Conservation (phyloP, 2,888 invertebrate genomes). For the Mythimna vitellina region DNA sequence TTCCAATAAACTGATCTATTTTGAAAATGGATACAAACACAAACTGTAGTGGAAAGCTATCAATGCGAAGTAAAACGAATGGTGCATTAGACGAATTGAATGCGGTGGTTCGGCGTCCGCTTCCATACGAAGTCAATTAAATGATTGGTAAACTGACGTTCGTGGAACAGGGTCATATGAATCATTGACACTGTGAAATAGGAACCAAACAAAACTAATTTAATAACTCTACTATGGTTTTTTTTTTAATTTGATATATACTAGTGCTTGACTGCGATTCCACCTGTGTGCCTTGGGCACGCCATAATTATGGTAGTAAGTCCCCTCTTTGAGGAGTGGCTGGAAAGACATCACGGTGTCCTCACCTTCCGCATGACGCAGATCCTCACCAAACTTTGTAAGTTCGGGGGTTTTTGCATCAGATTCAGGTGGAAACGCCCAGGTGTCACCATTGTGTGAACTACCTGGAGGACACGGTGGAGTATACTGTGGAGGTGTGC, state of each 20-base stretch:
- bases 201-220: neutral
- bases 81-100: constrained; percentile 63
- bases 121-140: constrained; percentile 55
- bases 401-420: too few species aligned
- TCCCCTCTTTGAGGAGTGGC: too few species aligned
- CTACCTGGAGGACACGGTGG: too few species aligned
- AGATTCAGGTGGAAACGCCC: too few species aligned
- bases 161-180: neutral
- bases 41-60: constrained; percentile 38
- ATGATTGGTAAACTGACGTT: constrained; percentile 42
- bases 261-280: too few species aligned
- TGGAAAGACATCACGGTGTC: too few species aligned
- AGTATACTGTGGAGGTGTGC: too few species aligned
- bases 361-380: too few species aligned
- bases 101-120: constrained; percentile 39
- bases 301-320: neutral
- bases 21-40: constrained; percentile 43
- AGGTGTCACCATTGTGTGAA: too few species aligned
- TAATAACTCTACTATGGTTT: too few species aligned
- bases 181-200: neutral
- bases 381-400: too few species aligned
- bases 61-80: constrained; percentile 48
- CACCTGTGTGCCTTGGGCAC: neutral
- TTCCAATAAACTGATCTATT: constrained; percentile 36
- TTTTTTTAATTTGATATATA: too few species aligned